These are phyloP conservation scores for Halictus quadricinctus DNA, from an alignment of 2,888 invertebrate genomes.

Conservation along the genomic window DNA sequence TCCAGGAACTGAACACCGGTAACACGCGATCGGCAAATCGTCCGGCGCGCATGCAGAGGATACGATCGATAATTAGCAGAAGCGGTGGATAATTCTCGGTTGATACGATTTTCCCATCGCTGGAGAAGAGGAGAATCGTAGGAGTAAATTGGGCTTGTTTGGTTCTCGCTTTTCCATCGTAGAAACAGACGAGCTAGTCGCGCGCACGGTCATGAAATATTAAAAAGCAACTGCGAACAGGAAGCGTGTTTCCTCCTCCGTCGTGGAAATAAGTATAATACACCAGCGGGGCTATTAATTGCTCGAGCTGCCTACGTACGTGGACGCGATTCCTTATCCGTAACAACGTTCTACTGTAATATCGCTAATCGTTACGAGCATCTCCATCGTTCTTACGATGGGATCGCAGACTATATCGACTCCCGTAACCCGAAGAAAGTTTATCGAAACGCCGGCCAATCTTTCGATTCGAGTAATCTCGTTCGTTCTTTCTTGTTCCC, in stretches of 20 bases:
- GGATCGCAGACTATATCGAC: background rate
- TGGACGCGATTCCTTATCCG: background rate
- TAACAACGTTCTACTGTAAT: constrained; percentile 13
- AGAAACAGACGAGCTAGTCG: background rate
- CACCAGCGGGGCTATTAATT: constrained; percentile 18
- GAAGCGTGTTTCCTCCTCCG: constrained; percentile 36
- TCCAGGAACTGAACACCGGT: background rate
- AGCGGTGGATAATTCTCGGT: background rate
- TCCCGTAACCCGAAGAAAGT: background rate
- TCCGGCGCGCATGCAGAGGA: constrained; percentile 17
- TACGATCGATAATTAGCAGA: constrained; percentile 18
- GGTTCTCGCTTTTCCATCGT: background rate
- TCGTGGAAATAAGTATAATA: background rate
- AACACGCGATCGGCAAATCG: constrained; percentile 12
- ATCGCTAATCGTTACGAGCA: constrained; percentile 6
- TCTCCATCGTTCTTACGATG: background rate
- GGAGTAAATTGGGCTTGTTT: background rate
- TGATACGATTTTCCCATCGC: constrained; percentile 9
- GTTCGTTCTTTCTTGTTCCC: background rate
- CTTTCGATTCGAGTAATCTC: background rate
- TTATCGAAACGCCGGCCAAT: background rate
- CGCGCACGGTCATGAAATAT: constrained; percentile 40
- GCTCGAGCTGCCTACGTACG: background rate
- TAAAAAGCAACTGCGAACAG: constrained; percentile 34
- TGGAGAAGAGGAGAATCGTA: background rate